Evolutionary conservation across 2,888 invertebrate species (phyloP).

Genomic region (Sicus ferrugineus): DNA sequence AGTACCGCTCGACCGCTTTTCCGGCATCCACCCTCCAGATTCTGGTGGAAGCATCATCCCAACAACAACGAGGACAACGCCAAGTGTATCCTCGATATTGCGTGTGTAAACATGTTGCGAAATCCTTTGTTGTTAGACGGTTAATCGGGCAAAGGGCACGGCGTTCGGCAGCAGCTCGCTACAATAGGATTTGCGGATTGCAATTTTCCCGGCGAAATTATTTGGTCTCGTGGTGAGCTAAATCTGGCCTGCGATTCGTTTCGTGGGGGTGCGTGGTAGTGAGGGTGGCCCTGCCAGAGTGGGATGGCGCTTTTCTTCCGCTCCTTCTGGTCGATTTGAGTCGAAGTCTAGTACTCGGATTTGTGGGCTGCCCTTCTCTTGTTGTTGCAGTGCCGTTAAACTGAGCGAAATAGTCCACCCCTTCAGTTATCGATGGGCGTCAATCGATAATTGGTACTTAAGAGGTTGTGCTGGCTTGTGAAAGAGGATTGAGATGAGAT

Average conservation of each 20-base stretch:
- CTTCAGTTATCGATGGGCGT: slow-evolving; percentile 44
- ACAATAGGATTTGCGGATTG: slow-evolving; percentile 63
- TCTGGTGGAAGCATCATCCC: slow-evolving; percentile 37
- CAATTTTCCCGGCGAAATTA: slow-evolving; percentile 50
- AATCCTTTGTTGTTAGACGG: slow-evolving; percentile 34
- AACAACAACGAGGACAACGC: slow-evolving; percentile 25
- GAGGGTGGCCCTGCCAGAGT: not conserved
- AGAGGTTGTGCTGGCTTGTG: not conserved
- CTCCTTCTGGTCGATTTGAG: slow-evolving; percentile 18
- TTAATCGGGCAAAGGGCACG: slow-evolving; percentile 19
- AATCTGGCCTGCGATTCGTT: not conserved
- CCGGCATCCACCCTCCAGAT: not conserved
- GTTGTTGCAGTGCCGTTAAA: slow-evolving; percentile 33
- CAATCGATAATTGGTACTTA: slow-evolving; percentile 38
- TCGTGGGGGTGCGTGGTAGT: slow-evolving; percentile 16
- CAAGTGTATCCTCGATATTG: slow-evolving; percentile 31
- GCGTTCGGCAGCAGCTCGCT: slow-evolving; percentile 56
- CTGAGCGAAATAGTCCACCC: slow-evolving; percentile 48
- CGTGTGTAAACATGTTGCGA: slow-evolving; percentile 56
- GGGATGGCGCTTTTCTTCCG: not conserved
- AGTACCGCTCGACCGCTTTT: slow-evolving; percentile 49
- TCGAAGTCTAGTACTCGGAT: slow-evolving; percentile 49
- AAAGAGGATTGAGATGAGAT: not conserved
- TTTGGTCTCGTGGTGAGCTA: not conserved
- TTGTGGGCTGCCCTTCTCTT: slow-evolving; percentile 52